Evolutionary conservation across 2,888 invertebrate species (phyloP).

Genomic region (Embidobia sp.): DNA sequence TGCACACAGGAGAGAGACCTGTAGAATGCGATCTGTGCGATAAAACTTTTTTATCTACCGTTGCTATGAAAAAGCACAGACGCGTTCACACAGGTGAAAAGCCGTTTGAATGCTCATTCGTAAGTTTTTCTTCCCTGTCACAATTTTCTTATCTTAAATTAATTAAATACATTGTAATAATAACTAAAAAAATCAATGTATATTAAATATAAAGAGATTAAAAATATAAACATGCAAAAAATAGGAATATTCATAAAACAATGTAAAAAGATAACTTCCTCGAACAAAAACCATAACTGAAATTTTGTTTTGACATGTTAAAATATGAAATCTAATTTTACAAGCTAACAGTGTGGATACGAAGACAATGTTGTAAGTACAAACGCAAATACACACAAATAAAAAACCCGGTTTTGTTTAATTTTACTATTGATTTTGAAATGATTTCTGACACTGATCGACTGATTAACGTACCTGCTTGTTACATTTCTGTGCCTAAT

Average conservation of each 20-base stretch:
- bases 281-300: background rate
- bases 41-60: conserved; percentile 88
- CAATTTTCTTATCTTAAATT: too few relatives aligned
- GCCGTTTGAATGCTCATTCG: conserved; percentile 82
- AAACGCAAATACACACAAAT: too few relatives aligned
- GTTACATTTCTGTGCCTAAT: too few relatives aligned
- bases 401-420: too few relatives aligned
- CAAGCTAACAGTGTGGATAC: conserved; percentile 75
- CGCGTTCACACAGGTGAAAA: conserved; percentile 83
- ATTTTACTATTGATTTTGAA: too few relatives aligned
- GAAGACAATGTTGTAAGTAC: conserved; percentile 66
- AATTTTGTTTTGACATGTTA: conserved; percentile 22
- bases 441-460: too few relatives aligned
- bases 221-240: background rate
- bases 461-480: too few relatives aligned
- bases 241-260: too few relatives aligned
- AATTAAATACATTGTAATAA: too few relatives aligned
- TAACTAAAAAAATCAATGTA: too few relatives aligned
- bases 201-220: too few relatives aligned
- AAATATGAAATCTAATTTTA: conserved; percentile 68
- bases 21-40: conserved; percentile 89
- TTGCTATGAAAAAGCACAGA: conserved; percentile 89
- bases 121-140: conserved; percentile 75
- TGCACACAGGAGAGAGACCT: conserved; percentile 86
- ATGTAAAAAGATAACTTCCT: too few relatives aligned